Evolutionary conservation across 1,140 invertebrate species (phyloP).

Genomic region (Cydia splendana): DNA sequence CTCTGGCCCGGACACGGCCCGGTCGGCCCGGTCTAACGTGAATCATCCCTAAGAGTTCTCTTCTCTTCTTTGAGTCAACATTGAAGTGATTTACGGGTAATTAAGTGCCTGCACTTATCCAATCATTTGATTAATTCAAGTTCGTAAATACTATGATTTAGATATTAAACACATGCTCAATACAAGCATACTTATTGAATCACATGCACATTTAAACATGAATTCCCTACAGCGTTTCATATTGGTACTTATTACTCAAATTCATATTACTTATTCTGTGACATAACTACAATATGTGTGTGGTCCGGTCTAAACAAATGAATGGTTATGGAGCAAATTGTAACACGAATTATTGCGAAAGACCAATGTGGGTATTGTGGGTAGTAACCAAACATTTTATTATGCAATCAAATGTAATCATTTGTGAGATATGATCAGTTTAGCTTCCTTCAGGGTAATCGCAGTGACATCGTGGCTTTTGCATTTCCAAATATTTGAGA

Average conservation of each 20-base stretch:
- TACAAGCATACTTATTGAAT: neutral
- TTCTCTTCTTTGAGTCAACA: too few relatives aligned
- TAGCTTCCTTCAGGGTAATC: neutral
- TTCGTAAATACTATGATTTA: too few relatives aligned
- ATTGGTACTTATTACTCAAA: neutral
- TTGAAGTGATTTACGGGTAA: too few relatives aligned
- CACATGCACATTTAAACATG: neutral
- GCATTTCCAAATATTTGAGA: neutral
- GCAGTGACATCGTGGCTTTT: neutral
- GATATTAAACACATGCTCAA: too few relatives aligned
- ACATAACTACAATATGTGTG: neutral
- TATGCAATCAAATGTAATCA: neutral
- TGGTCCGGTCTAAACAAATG: neutral
- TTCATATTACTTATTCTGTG: neutral
- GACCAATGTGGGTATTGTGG: neutral
- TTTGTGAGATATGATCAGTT: neutral
- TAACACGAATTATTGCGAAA: constrained; percentile 10
- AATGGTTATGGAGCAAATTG: neutral
- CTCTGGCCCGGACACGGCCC: too few relatives aligned
- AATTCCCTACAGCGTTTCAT: neutral
- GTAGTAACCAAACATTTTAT: neutral
- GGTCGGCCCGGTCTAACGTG: too few relatives aligned
- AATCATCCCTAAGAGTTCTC: too few relatives aligned
- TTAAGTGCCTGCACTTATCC: too few relatives aligned
- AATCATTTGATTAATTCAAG: too few relatives aligned